These are phyloP conservation scores for Vidua chalybeata DNA, from an alignment of 2,113 vertebrate species.

Conservation along the genomic window DNA sequence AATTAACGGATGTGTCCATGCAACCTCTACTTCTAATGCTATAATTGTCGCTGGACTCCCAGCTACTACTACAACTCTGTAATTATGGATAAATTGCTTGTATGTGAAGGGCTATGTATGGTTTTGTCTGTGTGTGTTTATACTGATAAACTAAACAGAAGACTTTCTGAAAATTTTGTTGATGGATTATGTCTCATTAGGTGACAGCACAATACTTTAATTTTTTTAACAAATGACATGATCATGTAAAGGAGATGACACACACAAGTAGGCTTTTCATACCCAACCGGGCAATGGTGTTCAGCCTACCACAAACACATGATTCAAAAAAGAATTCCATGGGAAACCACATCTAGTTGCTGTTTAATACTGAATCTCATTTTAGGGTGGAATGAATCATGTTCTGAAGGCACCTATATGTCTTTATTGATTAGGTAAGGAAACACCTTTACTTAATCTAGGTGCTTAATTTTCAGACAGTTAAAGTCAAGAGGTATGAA, in stretches of 20 bases:
- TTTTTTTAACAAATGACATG: neutral
- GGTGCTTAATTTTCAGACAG: neutral
- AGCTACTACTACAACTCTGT: neutral
- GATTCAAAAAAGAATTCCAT: neutral
- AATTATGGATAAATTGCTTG: neutral
- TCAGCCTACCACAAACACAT: neutral
- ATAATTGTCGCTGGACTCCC: neutral
- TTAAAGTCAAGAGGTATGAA: neutral
- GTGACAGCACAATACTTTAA: neutral
- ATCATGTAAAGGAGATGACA: neutral
- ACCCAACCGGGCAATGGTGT: neutral
- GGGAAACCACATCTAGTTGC: neutral
- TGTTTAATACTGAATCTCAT: neutral
- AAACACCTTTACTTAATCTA: neutral
- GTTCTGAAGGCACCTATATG: neutral
- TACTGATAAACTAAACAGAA: neutral
- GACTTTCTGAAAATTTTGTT: neutral
- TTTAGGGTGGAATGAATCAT: neutral
- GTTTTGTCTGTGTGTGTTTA: rapidly evolving
- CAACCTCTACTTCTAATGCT: neutral
- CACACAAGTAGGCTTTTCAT: neutral
- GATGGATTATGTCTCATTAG: neutral
- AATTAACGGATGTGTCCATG: neutral
- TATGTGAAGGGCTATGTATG: neutral
- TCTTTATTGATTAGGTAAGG: neutral